Evolutionary conservation across 2,888 invertebrate genomes (phyloP).

Genomic region (Hoplodrina ambigua): DNA sequence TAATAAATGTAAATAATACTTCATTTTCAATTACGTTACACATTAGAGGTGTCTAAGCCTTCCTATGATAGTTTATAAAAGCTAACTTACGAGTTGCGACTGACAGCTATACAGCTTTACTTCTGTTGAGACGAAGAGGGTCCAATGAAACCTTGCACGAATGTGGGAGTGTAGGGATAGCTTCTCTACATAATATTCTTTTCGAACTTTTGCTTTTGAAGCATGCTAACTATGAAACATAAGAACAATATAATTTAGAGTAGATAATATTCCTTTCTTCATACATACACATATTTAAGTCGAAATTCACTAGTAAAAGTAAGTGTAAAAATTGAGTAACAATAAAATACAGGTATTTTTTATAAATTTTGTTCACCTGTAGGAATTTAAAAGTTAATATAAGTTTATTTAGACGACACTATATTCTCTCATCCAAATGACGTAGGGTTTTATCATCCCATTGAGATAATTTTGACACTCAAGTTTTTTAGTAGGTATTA

Average conservation of each 20-base stretch:
- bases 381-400: constrained; percentile 38
- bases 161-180: constrained; percentile 77
- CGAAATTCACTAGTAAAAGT: constrained; percentile 36
- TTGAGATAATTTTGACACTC: constrained; percentile 22
- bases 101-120: constrained; percentile 56
- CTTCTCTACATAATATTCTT: constrained; percentile 72
- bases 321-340: constrained; percentile 28
- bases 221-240: constrained; percentile 66
- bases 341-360: constrained; percentile 42
- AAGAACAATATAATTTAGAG: constrained; percentile 51
- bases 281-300: constrained; percentile 35
- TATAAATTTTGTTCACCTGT: constrained; percentile 36
- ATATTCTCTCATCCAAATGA: constrained; percentile 55
- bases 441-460: constrained; percentile 16
- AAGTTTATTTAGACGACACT: constrained; percentile 37
- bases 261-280: constrained; percentile 32
- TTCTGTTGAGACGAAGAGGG: constrained; percentile 68
- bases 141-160: constrained; percentile 75
- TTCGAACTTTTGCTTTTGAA: constrained; percentile 75
- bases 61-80: constrained; percentile 73
- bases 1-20: constrained; percentile 79
- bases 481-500: constrained; percentile 5
- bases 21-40: constrained; percentile 69
- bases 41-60: constrained; percentile 62
- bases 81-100: constrained; percentile 75